Evolutionary conservation across 2,888 invertebrate species (phyloP), one percentile per base, ranked within the genome.

Genomic region (Noctua pronuba): DNA sequence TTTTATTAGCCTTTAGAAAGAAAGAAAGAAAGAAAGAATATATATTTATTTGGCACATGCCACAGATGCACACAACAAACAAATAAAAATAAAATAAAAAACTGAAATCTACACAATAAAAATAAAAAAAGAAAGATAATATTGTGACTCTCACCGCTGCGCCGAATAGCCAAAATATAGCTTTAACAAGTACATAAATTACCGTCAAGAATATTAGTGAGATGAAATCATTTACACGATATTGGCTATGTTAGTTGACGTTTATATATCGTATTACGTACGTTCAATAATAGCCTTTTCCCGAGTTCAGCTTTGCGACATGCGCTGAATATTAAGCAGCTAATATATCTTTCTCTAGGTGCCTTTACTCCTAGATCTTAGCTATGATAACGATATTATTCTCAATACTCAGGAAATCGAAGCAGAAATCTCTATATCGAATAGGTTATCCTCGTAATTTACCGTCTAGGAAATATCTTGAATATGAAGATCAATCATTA

Each of bases 261-360:
- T 75, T 46, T 75, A 75, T 35, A 35, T 18, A 74, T 38, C 35
- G 58, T 64, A 31, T n/a, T 60, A 41, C n/a, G 75, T 60, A 41
- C n/a, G 75, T 46, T 75, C 18, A 60, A 73, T 52, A 75, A 24
- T 46, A 46, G 7, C 18, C 18, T 24, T 60, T 75, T 11, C 46
- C 38, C 0, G 28, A 38, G 28, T 38, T 60, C 5, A 75, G 75
- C 46, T 38, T 24, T 38, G 13, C 13, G 35, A 62, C 75, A 24
- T 38, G 46, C 28, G 28, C 24, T 75, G 75, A 75, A 75, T 75
- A 60, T 21, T 60, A 49, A 75, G 24, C 24, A 60, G 55, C 21
- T 46, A 44, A 46, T 75, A 75, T 74, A 55, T 55, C 13, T 55
- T n/a, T n/a, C 5, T 35, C 31, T 44, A 10, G 65, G 1, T 41